Evolutionary conservation across 2,113 vertebrate species (phyloP), one percentile per base, ranked within the genome.

Genomic region (Capra hircus): DNA sequence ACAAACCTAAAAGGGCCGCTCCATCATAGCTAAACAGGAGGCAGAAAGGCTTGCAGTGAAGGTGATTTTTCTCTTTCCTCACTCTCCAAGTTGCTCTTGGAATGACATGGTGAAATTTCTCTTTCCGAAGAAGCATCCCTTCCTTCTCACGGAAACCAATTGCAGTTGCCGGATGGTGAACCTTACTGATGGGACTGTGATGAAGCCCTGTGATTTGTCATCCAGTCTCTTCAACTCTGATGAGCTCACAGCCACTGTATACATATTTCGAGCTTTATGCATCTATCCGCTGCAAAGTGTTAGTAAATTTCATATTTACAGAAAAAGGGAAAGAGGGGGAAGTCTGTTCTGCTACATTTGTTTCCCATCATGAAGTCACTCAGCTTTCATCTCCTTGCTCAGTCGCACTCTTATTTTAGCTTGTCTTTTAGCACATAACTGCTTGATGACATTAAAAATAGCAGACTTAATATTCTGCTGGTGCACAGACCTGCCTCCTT

Each of bases 91-190:
- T 95, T 91, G 88, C 80, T 88, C 77, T 81, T 57, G 62, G 90
- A 97, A 94, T 55, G 90, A 84, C 90, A 55, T 85, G 48, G 64
- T 95, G 43, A 40, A 40, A 45, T 91, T 93, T 92, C 92, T 52
- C 96, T 98, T 74, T 98, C 97, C 83, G 97, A 97, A 98, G 93
- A 97, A 92, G 64, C 50, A 96, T 8, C 25, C 30, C 11, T 96
- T 98, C 81, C 97, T 98, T 88, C 93, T 98, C 91, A 81, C n/a
- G n/a, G 96, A 91, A 97, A 97, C 95, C 98, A 98, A 90, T 95
- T 94, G 93, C 95, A 94, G 45, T 97, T 88, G 91, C 91, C 91
- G 86, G 92, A 90, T 96, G 86, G 80, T 81, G 50, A 94, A 97
- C 96, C 80, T 98, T 92, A 96, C 5, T 95, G 95, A 98, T 97